Evolutionary conservation across 2,888 invertebrate genomes (phyloP).

Genomic region (Heliconius charithonia): DNA sequence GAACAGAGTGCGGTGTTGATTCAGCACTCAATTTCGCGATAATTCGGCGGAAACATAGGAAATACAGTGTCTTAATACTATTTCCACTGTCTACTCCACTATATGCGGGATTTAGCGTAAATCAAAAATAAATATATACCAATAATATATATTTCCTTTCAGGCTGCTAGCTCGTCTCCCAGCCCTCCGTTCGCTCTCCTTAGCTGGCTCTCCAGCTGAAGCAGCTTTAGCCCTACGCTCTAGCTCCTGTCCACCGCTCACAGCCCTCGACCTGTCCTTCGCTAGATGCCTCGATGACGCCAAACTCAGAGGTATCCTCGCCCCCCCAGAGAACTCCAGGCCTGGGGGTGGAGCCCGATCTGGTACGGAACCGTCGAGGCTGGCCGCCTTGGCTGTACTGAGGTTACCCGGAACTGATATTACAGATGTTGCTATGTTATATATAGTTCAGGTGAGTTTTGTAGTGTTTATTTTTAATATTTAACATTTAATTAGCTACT

Average conservation of each 20-base stretch:
- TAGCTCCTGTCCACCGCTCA: conserved; percentile 90
- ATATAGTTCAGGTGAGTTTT: conserved; percentile 74
- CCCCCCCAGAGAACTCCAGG: conserved; percentile 93
- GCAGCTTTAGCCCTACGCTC: conserved; percentile 92
- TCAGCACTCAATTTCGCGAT: neutral
- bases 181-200: conserved; percentile 90
- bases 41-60: neutral
- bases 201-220: conserved; percentile 90
- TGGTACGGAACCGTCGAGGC: conserved; percentile 75
- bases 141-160: neutral
- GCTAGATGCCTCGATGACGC: conserved; percentile 93
- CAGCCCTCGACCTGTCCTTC: conserved; percentile 92
- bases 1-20: neutral
- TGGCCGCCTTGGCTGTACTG: conserved; percentile 90
- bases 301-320: conserved; percentile 92
- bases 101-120: neutral
- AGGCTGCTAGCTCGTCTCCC: conserved; percentile 88
- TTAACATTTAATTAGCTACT: too few relatives aligned
- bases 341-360: conserved; percentile 82
- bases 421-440: conserved; percentile 91
- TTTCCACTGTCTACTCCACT: neutral
- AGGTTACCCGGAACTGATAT: conserved; percentile 94
- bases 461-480: neutral
- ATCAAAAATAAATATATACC: neutral
- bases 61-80: neutral